phyloP scores from a whole-genome alignment of 92 coral and sea anemone species.

The Porites rus region DNA sequence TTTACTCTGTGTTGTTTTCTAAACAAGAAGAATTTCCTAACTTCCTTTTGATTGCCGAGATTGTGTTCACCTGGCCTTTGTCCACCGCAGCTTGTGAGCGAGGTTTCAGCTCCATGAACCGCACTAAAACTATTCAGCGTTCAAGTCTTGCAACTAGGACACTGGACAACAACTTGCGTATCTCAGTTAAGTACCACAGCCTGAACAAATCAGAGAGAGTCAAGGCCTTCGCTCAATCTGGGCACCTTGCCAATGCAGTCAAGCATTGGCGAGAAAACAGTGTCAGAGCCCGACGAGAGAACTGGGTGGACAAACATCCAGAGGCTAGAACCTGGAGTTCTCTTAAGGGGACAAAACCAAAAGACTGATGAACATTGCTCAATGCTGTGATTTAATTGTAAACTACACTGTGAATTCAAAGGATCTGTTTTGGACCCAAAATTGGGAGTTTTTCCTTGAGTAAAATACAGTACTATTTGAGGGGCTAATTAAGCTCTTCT shows the following conservation, averaged over 20 bases:
- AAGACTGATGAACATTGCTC: background rate
- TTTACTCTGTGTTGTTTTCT: conserved; percentile 20
- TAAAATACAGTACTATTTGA: background rate
- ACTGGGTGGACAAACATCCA: conserved; percentile 30
- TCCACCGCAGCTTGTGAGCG: conserved; percentile 27
- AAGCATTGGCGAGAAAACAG: conserved; percentile 12
- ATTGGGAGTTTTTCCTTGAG: background rate
- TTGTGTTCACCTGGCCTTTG: conserved; percentile 33
- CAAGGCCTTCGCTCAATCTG: conserved; percentile 14
- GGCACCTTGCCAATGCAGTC: conserved; percentile 23
- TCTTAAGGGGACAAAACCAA: conserved; percentile 13
- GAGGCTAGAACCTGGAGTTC: conserved; percentile 35
- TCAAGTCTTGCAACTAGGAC: conserved; percentile 12
- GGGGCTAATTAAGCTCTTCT: background rate
- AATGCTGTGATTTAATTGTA: background rate
- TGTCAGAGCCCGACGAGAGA: conserved; percentile 13
- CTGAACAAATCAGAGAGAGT: conserved; percentile 18
- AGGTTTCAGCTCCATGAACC: conserved; percentile 20
- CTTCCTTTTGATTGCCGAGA: conserved; percentile 20
- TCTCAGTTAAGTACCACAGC: conserved; percentile 22
- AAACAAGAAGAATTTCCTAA: conserved; percentile 6
- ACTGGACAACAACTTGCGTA: conserved; percentile 15
- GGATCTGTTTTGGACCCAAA: background rate
- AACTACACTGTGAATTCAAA: background rate
- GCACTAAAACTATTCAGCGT: conserved; percentile 14